Percentiles rank a stretch among this genome's conserved stretches.
Conservation (phyloP, 2,797 vertebrate genomes). For the Margarornis squamiger region DNA sequence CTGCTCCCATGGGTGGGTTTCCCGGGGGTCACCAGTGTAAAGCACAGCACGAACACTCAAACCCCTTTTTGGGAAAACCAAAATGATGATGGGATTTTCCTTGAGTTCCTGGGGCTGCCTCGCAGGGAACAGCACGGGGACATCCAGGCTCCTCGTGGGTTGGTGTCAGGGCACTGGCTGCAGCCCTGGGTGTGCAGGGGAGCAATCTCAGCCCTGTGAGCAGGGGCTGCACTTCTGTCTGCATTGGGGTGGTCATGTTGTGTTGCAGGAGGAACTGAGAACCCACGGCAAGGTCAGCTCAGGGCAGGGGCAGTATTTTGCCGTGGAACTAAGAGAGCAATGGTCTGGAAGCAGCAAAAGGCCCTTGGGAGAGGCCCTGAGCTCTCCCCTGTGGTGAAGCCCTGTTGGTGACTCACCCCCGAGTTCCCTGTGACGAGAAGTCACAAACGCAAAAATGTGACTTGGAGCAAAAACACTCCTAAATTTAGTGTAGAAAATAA, state of each 20-base stretch:
- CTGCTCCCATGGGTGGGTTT: fast-evolving
- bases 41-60: fast-evolving
- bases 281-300: background rate
- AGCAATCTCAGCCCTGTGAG: background rate
- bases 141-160: fast-evolving
- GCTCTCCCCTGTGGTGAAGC: background rate
- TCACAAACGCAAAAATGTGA: background rate
- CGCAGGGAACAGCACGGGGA: fast-evolving
- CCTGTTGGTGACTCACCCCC: background rate
- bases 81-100: background rate
- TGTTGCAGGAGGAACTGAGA: background rate
- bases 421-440: background rate
- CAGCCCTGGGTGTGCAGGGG: background rate
- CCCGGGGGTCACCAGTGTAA: background rate
- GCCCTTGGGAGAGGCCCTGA: background rate
- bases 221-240: background rate
- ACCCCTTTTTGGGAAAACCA: background rate
- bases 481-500: background rate
- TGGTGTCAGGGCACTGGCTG: fast-evolving
- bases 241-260: fast-evolving
- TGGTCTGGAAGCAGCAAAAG: background rate
- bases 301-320: background rate
- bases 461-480: fast-evolving
- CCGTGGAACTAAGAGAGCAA: fast-evolving
- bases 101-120: background rate